These are phyloP conservation scores for Sebastes minor DNA, from an alignment of 2,797 vertebrate genomes.

Conservation along the genomic window DNA sequence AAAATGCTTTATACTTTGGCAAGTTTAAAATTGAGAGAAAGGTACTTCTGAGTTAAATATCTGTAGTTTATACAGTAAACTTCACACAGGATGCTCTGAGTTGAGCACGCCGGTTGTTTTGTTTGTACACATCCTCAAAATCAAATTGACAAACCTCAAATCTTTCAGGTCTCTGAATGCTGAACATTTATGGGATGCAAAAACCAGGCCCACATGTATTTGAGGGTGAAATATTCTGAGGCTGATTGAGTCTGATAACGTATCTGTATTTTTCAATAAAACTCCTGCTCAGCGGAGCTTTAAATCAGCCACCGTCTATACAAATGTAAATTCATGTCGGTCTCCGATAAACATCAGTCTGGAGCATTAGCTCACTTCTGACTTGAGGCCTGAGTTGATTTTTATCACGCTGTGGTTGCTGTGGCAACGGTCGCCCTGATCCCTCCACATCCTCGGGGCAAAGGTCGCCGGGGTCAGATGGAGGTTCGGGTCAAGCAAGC, in stretches of 20 bases:
- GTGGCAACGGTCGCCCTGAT: constrained; percentile 34
- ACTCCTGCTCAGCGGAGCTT: constrained; percentile 10
- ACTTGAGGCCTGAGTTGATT: constrained; percentile 36
- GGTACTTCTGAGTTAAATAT: not conserved
- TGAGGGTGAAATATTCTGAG: not conserved
- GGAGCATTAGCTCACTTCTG: constrained; percentile 40
- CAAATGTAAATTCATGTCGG: constrained; percentile 20
- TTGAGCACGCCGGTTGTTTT: too few relatives aligned
- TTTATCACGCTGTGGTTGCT: constrained; percentile 49
- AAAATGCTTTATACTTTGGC: not conserved
- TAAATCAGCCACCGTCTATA: constrained; percentile 12
- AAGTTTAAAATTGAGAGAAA: not conserved
- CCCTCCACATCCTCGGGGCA: constrained; percentile 59
- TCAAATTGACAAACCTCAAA: not conserved
- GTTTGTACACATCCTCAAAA: not conserved
- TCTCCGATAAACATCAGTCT: constrained; percentile 52
- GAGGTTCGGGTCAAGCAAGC: constrained; percentile 68
- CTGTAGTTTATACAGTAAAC: not conserved
- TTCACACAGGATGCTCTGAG: not conserved
- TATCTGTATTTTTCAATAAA: not conserved
- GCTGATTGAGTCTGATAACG: not conserved
- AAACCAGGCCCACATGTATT: not conserved
- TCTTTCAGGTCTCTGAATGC: not conserved
- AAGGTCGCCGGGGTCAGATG: constrained; percentile 70
- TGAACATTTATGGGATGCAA: not conserved